Evolutionary conservation across 2,888 invertebrate genomes (phyloP), one percentile per base, ranked within the genome.

Genomic region (Volucella zonaria): DNA sequence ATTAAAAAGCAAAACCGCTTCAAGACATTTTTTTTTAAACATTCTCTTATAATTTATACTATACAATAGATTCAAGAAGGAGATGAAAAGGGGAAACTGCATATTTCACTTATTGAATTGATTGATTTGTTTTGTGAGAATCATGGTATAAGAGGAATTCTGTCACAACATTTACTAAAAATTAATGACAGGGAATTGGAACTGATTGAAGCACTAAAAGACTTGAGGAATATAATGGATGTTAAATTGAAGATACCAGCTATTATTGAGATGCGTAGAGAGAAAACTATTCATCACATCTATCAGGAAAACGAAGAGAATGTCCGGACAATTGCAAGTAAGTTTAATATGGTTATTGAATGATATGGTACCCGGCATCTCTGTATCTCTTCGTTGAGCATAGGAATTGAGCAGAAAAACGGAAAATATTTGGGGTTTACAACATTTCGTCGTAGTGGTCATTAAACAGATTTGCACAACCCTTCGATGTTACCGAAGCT

Each of bases 81-180:
- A 3, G 64, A n/a, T 14, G n/a, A 52, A 1, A 38, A 62, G 3
- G 43, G 61, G 0, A 42, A 76, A n/a, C 8, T 81, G 18, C 31
- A 73, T 1, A 73, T 76, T 12, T 43, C 66, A 8, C 74, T 86
- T 0, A 71, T 86, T 18, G 82, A 86, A 51, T n/a, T 86, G 18
- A 82, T 86, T 47, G 86, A 86, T 67, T 45, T 86, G 8, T 86
- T 86, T 64, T 82, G 82, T 61, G 77, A 86, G 45, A 82, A 78
- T 64, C 54, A 38, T 10, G 23, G n/a, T 38, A 64, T 86, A 18
- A 66, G 62, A 12, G 43, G 70, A 1, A 47, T 71, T 43, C 31
- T 83, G 9, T 51, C 73, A 2, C 42, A 74, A 10, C 45, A 67
- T 49, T 1, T 59, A 9, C 15, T 10, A 9, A 58, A 52, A 18